Percentiles rank a stretch among this genome's conserved stretches.
Conservation (phyloP, 2,113 vertebrate genomes). For the Struthidea cinerea region DNA sequence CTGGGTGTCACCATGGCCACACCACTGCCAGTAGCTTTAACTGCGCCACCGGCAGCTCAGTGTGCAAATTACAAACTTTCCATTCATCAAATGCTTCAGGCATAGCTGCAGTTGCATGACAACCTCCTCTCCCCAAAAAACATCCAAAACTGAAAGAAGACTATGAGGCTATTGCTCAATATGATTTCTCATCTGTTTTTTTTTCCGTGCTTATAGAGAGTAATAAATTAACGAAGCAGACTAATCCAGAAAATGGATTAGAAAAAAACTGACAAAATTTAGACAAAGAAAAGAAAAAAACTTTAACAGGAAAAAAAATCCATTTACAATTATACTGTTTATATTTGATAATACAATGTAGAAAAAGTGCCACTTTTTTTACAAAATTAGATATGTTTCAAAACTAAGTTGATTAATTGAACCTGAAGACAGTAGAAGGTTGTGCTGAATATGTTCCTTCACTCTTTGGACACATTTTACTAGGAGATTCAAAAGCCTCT, state of each 20-base stretch:
- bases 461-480: not conserved
- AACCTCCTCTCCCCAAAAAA: not conserved
- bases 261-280: not conserved
- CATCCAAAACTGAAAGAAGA: not conserved
- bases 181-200: not conserved
- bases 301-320: not conserved
- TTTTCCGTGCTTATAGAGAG: not conserved
- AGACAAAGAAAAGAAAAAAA: not conserved
- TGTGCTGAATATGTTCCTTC: not conserved
- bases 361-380: not conserved
- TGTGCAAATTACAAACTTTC: not conserved
- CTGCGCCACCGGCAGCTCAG: fast-evolving
- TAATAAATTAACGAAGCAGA: not conserved
- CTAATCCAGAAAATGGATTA: not conserved
- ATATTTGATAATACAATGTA: not conserved
- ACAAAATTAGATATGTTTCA: not conserved
- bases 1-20: not conserved
- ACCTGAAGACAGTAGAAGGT: not conserved
- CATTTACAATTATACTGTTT: not conserved
- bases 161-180: not conserved
- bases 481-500: not conserved
- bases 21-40: not conserved
- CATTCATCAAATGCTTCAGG: not conserved
- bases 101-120: not conserved
- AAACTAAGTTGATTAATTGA: not conserved